Evolutionary conservation across 2,113 vertebrate species (phyloP).

Genomic region (Pelusios castaneus): DNA sequence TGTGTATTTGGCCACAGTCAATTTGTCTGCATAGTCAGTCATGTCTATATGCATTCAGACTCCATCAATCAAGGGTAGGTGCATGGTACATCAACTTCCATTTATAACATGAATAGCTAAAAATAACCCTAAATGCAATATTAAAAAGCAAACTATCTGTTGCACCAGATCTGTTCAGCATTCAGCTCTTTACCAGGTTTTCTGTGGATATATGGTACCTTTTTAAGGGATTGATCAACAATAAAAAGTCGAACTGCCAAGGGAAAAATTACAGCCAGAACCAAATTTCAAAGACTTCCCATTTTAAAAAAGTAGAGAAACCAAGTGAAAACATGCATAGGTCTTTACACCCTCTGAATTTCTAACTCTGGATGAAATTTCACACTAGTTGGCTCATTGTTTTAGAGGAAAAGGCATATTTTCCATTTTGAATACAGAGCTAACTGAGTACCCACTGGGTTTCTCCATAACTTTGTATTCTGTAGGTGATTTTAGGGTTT

Average conservation of each 20-base stretch:
- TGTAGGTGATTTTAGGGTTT: not conserved
- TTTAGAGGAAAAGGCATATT: not conserved
- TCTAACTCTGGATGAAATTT: not conserved
- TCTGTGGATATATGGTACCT: fast-evolving
- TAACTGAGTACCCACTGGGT: not conserved
- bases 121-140: not conserved
- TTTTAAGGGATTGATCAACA: not conserved
- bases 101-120: not conserved
- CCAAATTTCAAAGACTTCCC: not conserved
- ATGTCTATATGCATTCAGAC: not conserved
- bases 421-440: not conserved
- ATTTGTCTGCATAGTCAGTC: not conserved
- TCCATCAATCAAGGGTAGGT: not conserved
- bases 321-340: not conserved
- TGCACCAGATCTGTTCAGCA: fast-evolving
- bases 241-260: not conserved
- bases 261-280: not conserved
- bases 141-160: not conserved
- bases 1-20: not conserved
- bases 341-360: not conserved
- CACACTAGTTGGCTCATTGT: not conserved
- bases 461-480: not conserved
- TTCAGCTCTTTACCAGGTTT: not conserved
- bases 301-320: not conserved
- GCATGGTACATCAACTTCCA: not conserved